Percentiles rank a stretch among this genome's conserved stretches.
These are phyloP conservation scores for Caenorhabditis sp. DNA, from an alignment of 2,888 invertebrate species.

Conservation along the genomic window DNA sequence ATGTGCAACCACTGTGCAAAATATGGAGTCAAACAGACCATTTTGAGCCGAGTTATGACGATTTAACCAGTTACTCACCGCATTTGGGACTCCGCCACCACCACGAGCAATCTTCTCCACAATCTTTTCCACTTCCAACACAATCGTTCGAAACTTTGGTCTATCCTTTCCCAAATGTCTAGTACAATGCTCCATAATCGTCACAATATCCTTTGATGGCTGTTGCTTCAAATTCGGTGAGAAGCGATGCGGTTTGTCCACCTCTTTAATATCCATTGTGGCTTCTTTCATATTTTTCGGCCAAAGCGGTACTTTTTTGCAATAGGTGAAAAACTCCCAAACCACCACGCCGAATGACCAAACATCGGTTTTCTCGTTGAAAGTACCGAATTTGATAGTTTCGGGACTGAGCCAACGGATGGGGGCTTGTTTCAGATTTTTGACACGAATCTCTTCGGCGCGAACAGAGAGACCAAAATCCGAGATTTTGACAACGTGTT, in stretches of 20 bases:
- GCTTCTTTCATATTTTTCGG: neutral
- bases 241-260: neutral
- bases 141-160: neutral
- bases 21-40: too few relatives aligned
- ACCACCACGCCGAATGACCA: slow-evolving; percentile 5
- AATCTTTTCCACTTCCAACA: neutral
- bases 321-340: slow-evolving; percentile 8
- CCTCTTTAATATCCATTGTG: neutral
- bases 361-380: slow-evolving; percentile 10
- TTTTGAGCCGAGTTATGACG: too few relatives aligned
- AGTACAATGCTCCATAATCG: neutral
- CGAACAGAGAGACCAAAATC: slow-evolving; percentile 44
- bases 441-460: slow-evolving; percentile 9
- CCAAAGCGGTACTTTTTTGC: neutral
- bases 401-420: slow-evolving; percentile 9
- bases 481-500: slow-evolving; percentile 27
- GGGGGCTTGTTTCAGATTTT: slow-evolving; percentile 9
- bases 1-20: too few relatives aligned
- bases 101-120: neutral
- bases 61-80: too few relatives aligned
- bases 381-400: neutral
- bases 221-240: neutral
- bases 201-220: neutral
- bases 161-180: neutral
- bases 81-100: too few relatives aligned